Evolutionary conservation across 1,140 invertebrate species (phyloP), one percentile per base, ranked within the genome.

Genomic region (Helicoverpa zea): DNA sequence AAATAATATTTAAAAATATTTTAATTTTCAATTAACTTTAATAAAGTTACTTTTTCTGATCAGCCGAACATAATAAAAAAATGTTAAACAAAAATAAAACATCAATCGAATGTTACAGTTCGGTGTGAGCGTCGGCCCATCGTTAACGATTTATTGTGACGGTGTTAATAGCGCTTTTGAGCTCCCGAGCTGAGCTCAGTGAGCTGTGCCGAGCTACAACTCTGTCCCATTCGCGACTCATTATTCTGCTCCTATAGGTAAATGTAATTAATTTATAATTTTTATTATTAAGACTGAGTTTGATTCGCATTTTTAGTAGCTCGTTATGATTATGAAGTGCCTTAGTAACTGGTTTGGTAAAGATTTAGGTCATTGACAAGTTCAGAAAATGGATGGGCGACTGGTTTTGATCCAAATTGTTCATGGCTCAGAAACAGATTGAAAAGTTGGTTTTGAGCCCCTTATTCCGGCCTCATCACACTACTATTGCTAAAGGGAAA

Each of bases 141-240:
- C 58, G 35, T 59, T 76, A 76, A 76, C 74, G 56, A 61, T 76
- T 61, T 63, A 47, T 61, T 76, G 59, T 61, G 74, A 63, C 56
- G 52, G 74, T 51, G 56, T 51, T 76, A 76, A 76, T 51, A 63
- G 56, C 58, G 74, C 43, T 76, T 66, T 66, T 47, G 63, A 66
- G 63, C 63, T 49, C 12, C 35, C 5, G 43, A 14, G 16, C 14
- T n/a, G 63, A 14, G 30, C 7, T 43, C 63, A 49, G 43, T 76
- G 43, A 63, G 58, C 58, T 63, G 74, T 52, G 49, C 14, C 66
- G 43, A 66, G 43, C 61, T 64, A 43, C 61, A 14, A 43, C 63
- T 47, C 35, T 10, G 12, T 66, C 23, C 10, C 63, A 5, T 18
- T 66, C 14, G 13, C 7, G 43, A 43, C 47, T 49, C 43, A 66